phyloP scores from a whole-genome alignment of 2,113 vertebrate species.

The Prietella phreatophila region DNA sequence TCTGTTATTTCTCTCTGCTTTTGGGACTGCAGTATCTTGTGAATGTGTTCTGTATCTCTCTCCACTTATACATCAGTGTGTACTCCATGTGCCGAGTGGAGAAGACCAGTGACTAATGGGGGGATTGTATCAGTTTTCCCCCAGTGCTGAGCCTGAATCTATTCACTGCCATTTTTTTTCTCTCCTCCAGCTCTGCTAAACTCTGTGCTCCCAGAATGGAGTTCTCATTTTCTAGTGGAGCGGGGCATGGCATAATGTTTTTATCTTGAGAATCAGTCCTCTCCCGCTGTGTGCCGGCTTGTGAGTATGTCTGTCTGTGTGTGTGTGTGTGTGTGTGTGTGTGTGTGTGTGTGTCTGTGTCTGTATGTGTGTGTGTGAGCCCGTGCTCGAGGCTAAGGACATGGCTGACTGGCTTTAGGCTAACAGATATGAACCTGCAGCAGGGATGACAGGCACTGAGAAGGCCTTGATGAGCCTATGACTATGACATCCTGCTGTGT shows the following conservation, averaged over 20 bases:
- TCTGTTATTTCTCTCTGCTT: constrained; percentile 32
- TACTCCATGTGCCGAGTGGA: constrained; percentile 6
- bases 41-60: constrained; percentile 37
- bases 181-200: constrained; percentile 61
- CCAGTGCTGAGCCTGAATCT: constrained; percentile 16
- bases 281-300: constrained; percentile 61
- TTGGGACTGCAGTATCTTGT: constrained; percentile 1
- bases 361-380: constrained; percentile 16
- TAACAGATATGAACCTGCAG: constrained; percentile 71
- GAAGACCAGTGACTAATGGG: constrained; percentile 35
- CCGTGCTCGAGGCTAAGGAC: constrained; percentile 53
- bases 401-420: constrained; percentile 67
- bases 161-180: constrained; percentile 39
- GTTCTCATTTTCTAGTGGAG: constrained; percentile 71
- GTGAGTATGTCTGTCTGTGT: constrained; percentile 30
- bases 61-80: constrained; percentile 15
- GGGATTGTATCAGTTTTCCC: constrained; percentile 51
- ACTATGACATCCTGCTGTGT: constrained; percentile 61
- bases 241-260: constrained; percentile 69
- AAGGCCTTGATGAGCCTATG: constrained; percentile 72
- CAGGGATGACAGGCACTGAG: constrained; percentile 72
- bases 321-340: constrained; percentile 51
- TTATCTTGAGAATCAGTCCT: constrained; percentile 70
- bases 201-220: constrained; percentile 67
- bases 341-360: constrained; percentile 38